These are phyloP conservation scores for Cecidostiba fungosa DNA, from an alignment of 2,888 invertebrate genomes.

Conservation along the genomic window DNA sequence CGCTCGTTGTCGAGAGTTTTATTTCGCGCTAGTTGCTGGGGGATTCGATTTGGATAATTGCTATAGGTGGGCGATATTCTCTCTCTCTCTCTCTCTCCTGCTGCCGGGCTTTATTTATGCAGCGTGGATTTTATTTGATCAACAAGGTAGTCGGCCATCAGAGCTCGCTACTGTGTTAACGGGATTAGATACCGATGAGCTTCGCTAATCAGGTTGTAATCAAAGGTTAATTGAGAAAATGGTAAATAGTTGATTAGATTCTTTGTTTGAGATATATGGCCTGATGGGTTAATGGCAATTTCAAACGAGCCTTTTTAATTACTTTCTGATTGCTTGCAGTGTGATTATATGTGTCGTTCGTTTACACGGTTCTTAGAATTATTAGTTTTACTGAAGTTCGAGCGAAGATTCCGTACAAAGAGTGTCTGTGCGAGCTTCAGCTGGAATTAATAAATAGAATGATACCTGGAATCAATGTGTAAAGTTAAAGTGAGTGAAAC, in stretches of 20 bases:
- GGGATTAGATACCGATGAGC: neutral
- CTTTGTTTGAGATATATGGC: neutral
- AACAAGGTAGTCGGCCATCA: neutral
- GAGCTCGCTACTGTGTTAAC: neutral
- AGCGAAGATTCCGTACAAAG: too few relatives aligned
- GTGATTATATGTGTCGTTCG: too few relatives aligned
- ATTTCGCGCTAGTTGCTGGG: neutral
- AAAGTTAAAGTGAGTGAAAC: neutral
- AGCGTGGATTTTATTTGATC: slow-evolving; percentile 4
- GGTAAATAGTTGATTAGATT: neutral
- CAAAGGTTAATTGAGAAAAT: slow-evolving; percentile 3
- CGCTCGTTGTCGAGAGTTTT: neutral
- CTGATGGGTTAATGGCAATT: too few relatives aligned
- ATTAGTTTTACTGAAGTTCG: too few relatives aligned
- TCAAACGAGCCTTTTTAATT: too few relatives aligned
- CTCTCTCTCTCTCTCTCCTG: too few relatives aligned
- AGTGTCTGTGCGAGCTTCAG: too few relatives aligned
- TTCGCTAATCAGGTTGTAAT: slow-evolving; percentile 27
- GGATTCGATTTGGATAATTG: slow-evolving; percentile 15
- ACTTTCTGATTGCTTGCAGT: too few relatives aligned
- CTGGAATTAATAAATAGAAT: neutral
- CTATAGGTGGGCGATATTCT: neutral
- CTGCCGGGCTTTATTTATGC: slow-evolving; percentile 1
- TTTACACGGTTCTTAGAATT: too few relatives aligned
- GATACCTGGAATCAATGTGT: neutral